Percentiles rank a stretch among this genome's conserved stretches.
phyloP scores from a whole-genome alignment of 1,140 invertebrate species.

The Brachionus sp. region DNA sequence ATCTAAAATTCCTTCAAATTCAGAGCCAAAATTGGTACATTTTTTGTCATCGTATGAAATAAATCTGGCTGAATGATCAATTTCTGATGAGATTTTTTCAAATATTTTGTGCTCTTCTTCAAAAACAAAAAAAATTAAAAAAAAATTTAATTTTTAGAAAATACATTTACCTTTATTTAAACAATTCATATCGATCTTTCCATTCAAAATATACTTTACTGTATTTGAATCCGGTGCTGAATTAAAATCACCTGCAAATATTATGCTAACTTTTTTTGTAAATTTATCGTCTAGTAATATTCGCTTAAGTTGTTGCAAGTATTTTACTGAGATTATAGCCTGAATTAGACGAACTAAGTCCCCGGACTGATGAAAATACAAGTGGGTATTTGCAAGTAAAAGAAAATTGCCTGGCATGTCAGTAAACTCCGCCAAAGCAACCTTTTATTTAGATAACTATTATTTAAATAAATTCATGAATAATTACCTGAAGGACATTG shows the following conservation, averaged over 20 bases:
- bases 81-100: background rate
- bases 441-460: background rate
- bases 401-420: slow-evolving; percentile 20
- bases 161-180: background rate
- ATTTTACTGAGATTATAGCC: background rate
- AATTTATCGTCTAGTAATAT: background rate
- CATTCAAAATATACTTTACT: background rate
- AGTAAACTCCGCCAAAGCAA: background rate
- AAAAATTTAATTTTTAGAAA: background rate
- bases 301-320: background rate
- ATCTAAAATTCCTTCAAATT: slow-evolving; percentile 19
- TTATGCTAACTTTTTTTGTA: slow-evolving; percentile 1
- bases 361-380: slow-evolving; percentile 36
- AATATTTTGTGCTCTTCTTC: background rate
- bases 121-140: background rate
- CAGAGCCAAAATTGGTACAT: background rate
- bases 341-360: slow-evolving; percentile 32
- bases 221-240: background rate
- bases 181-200: background rate
- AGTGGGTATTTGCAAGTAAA: slow-evolving; percentile 16
- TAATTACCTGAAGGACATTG: background rate
- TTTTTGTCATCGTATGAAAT: background rate
- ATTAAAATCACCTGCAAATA: slow-evolving; percentile 44
- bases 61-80: background rate
- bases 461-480: background rate